A percentile compares a stretch with the other conserved stretches of the same genome.
Conservation (phyloP, 2,113 vertebrate species). For the Clarias gariepinus region DNA sequence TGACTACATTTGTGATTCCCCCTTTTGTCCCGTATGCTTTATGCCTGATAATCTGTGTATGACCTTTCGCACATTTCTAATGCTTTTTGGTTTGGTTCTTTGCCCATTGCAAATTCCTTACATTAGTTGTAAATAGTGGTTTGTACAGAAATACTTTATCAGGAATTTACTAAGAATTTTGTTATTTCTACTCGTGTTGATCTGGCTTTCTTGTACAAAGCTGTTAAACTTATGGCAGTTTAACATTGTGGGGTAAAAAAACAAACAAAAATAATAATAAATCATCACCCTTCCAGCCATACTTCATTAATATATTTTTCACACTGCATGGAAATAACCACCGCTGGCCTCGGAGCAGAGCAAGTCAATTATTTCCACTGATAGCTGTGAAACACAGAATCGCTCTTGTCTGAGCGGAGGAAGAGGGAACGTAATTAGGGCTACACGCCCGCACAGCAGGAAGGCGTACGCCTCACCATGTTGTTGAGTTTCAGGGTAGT, state of each 20-base stretch:
- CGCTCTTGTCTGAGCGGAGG: neutral
- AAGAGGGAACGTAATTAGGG: constrained; percentile 45
- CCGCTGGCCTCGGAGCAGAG: neutral
- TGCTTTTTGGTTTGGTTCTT: too few relatives aligned
- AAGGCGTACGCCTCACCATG: constrained; percentile 10
- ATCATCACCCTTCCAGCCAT: too few relatives aligned
- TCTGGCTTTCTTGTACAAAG: constrained; percentile 46
- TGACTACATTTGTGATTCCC: too few relatives aligned
- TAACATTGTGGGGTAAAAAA: constrained; percentile 45
- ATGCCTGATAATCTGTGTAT: too few relatives aligned
- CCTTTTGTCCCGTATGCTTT: too few relatives aligned
- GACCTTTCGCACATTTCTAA: too few relatives aligned
- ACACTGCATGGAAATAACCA: constrained; percentile 5
- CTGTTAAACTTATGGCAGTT: constrained; percentile 62
- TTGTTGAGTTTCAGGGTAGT: constrained; percentile 15
- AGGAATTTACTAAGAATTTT: neutral
- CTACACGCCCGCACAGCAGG: constrained; percentile 25
- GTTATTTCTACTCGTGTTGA: too few relatives aligned
- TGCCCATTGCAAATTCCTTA: too few relatives aligned
- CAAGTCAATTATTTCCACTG: neutral
- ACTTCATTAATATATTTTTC: neutral
- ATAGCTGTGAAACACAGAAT: constrained; percentile 29
- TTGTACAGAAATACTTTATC: neutral
- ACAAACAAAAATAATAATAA: too few relatives aligned
- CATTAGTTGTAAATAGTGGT: too few relatives aligned